Evolutionary conservation across 2,888 invertebrate genomes (phyloP).

Genomic region (Brachyptera putata): DNA sequence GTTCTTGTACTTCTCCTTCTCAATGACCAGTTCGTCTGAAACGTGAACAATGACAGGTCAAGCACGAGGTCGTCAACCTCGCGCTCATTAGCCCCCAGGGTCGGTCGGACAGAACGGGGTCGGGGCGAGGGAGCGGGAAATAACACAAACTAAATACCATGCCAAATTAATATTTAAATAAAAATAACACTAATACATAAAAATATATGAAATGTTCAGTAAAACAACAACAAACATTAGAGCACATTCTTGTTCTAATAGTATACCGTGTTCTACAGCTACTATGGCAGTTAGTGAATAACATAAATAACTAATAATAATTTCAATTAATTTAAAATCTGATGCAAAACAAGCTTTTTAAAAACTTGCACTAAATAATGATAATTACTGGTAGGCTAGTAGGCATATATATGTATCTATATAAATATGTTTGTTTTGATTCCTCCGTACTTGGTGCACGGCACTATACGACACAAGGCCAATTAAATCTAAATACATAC

Average conservation of each 20-base stretch:
- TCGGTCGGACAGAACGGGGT: neutral
- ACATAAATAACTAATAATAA: slow-evolving; percentile 6
- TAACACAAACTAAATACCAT: slow-evolving; percentile 35
- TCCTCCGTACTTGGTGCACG: no score
- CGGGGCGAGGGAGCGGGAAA: slow-evolving; percentile 21
- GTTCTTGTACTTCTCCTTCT: slow-evolving; percentile 99
- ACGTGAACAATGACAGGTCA: neutral
- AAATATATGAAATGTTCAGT: no score
- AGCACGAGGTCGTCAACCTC: neutral
- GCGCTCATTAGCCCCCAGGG: slow-evolving; percentile 13
- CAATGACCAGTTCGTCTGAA: slow-evolving; percentile 90
- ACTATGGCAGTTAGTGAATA: slow-evolving; percentile 12
- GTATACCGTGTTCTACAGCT: neutral
- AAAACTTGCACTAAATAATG: no score
- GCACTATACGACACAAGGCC: no score
- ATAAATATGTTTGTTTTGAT: no score
- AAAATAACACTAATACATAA: slow-evolving; percentile 29
- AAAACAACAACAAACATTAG: slow-evolving; percentile 17
- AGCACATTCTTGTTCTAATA: neutral
- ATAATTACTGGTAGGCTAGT: no score
- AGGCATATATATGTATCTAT: no score
- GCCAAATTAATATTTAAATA: slow-evolving; percentile 29
- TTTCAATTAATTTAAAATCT: neutral
- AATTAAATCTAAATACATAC: no score
- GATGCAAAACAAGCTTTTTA: no score